phyloP scores from a whole-genome alignment of 2,113 vertebrate genomes.

The Parus major region DNA sequence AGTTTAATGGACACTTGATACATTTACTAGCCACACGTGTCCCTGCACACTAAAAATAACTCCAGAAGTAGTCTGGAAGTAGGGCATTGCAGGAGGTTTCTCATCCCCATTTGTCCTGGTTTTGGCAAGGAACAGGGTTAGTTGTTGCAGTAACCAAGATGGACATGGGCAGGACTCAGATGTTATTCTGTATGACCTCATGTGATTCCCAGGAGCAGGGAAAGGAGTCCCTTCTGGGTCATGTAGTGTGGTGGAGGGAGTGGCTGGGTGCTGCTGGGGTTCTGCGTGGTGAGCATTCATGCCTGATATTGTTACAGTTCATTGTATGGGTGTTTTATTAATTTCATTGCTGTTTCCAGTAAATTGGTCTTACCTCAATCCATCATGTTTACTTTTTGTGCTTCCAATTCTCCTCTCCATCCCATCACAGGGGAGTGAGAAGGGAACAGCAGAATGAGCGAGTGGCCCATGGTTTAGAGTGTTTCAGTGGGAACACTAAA shows the following conservation, averaged over 20 bases:
- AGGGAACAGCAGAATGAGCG: rapidly evolving
- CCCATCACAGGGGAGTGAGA: background rate
- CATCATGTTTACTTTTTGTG: background rate
- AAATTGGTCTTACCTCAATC: background rate
- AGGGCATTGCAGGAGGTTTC: background rate
- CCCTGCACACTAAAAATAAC: background rate
- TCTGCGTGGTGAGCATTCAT: background rate
- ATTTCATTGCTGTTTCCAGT: background rate
- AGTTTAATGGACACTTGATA: background rate
- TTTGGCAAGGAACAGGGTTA: background rate
- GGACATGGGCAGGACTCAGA: background rate
- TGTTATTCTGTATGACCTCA: background rate
- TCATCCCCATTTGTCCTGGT: background rate
- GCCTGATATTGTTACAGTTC: background rate
- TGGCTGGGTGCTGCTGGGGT: background rate
- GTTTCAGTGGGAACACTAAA: background rate
- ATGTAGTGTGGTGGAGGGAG: background rate
- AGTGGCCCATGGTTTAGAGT: background rate
- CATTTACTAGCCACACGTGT: background rate
- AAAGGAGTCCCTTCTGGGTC: background rate
- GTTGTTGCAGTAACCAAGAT: background rate
- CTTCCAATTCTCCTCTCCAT: background rate
- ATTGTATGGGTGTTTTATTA: background rate
- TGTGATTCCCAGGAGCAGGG: rapidly evolving
- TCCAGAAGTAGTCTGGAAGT: background rate